phyloP scores from a whole-genome alignment of 1,140 invertebrate species.

The Conopomorpha cramerella region DNA sequence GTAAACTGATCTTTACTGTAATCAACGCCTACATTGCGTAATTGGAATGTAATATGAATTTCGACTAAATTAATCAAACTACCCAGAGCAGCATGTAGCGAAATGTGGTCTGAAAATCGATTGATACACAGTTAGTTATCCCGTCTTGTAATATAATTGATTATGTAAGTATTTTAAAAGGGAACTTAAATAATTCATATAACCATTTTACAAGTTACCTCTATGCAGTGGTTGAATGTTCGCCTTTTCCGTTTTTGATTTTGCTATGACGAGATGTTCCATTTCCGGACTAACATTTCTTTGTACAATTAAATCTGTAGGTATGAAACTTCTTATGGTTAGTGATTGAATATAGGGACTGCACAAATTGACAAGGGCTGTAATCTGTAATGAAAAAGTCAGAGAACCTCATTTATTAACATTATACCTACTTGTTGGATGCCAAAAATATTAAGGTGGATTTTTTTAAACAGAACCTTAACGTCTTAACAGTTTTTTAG shows the following conservation, averaged over 20 bases:
- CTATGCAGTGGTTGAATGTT: conserved; percentile 18
- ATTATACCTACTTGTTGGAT: too few relatives aligned
- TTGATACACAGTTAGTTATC: too few relatives aligned
- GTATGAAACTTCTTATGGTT: conserved; percentile 33
- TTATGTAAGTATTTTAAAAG: too few relatives aligned
- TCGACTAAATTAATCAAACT: conserved; percentile 51
- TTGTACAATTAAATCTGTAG: conserved; percentile 37
- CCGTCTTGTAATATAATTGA: too few relatives aligned
- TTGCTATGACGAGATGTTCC: conserved; percentile 35
- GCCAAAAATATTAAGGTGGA: too few relatives aligned
- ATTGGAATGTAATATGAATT: conserved; percentile 44
- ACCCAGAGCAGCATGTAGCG: conserved; percentile 45
- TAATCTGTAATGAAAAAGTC: conserved; percentile 34
- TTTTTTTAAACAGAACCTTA: too few relatives aligned
- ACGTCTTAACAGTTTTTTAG: too few relatives aligned
- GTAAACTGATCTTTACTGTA: conserved; percentile 51
- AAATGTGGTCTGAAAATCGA: conserved; percentile 54
- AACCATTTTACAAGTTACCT: too few relatives aligned
- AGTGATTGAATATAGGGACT: conserved; percentile 45
- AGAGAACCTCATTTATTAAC: too few relatives aligned
- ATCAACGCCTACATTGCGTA: conserved; percentile 30
- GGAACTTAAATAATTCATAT: too few relatives aligned
- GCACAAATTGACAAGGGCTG: conserved; percentile 44
- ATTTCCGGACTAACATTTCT: conserved; percentile 46
- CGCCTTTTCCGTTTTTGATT: conserved; percentile 15